These are phyloP conservation scores for Zaprionus kolodkinae DNA, from an alignment of 1,140 invertebrate genomes.

Conservation along the genomic window DNA sequence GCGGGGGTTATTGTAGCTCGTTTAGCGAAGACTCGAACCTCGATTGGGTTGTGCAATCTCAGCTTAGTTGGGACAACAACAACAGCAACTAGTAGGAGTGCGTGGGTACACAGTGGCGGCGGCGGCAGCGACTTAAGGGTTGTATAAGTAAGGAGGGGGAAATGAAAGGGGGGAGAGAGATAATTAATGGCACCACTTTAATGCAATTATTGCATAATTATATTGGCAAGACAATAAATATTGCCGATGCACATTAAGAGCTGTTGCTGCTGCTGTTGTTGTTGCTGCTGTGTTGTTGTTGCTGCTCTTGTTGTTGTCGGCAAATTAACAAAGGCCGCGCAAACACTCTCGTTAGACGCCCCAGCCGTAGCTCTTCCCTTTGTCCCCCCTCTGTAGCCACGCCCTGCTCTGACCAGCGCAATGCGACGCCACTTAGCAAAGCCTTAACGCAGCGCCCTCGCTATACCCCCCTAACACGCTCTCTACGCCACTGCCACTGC, in stretches of 20 bases:
- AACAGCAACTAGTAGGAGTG: constrained; percentile 31
- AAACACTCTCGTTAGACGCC: constrained; percentile 33
- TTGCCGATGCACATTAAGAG: constrained; percentile 61
- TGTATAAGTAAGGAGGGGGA: neutral
- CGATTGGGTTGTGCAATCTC: constrained; percentile 55
- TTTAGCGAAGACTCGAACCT: constrained; percentile 20
- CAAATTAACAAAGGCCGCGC: constrained; percentile 67
- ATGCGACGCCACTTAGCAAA: constrained; percentile 20
- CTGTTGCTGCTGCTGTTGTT: constrained; percentile 25
- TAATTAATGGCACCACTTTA: constrained; percentile 78
- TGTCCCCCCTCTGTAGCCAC: constrained; percentile 9
- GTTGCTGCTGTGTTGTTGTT: constrained; percentile 41
- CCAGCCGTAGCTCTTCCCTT: constrained; percentile 1
- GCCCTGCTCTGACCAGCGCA: constrained; percentile 35
- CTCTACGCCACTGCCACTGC: neutral
- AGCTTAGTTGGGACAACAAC: constrained; percentile 45
- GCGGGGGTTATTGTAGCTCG: constrained; percentile 19
- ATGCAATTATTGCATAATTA: constrained; percentile 81
- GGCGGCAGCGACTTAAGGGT: neutral
- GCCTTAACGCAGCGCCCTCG: neutral
- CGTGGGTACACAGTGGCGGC: constrained; percentile 18
- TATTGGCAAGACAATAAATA: constrained; percentile 78
- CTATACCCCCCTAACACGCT: neutral
- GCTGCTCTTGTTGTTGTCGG: constrained; percentile 55
- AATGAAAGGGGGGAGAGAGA: constrained; percentile 46